These are phyloP conservation scores for Mactromeris polynyma DNA, from an alignment of 2,888 invertebrate genomes.

Conservation along the genomic window DNA sequence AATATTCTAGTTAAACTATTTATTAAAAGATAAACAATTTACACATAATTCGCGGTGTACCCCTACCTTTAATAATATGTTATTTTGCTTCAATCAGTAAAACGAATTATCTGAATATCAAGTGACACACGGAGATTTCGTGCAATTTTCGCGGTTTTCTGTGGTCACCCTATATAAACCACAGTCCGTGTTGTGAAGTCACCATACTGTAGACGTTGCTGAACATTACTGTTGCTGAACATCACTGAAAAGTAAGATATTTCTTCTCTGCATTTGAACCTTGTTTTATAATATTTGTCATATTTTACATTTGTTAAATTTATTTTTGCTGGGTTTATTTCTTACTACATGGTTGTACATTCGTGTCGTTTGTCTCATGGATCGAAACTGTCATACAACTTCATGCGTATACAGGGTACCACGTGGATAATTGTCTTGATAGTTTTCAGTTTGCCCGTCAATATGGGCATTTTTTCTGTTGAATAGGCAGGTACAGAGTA, in stretches of 20 bases:
- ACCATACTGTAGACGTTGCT: neutral
- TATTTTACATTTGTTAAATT: neutral
- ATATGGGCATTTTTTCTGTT: no score
- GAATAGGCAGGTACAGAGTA: no score
- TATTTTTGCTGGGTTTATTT: neutral
- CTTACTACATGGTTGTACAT: neutral
- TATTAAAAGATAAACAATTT: neutral
- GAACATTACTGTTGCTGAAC: neutral
- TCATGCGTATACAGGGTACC: neutral
- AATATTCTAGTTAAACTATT: neutral
- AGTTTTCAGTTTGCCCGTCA: no score
- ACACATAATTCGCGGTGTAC: neutral
- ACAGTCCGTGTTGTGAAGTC: neutral
- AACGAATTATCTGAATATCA: neutral
- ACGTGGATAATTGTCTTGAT: no score
- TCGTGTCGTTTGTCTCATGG: neutral
- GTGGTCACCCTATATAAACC: neutral
- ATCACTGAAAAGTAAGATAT: neutral
- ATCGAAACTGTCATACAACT: neutral
- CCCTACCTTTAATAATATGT: neutral
- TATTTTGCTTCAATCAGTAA: neutral
- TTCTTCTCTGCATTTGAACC: neutral
- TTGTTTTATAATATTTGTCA: neutral
- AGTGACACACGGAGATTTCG: neutral
- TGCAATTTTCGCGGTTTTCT: neutral